phyloP scores from a whole-genome alignment of 2,797 vertebrate genomes.

The Apogon talboti region DNA sequence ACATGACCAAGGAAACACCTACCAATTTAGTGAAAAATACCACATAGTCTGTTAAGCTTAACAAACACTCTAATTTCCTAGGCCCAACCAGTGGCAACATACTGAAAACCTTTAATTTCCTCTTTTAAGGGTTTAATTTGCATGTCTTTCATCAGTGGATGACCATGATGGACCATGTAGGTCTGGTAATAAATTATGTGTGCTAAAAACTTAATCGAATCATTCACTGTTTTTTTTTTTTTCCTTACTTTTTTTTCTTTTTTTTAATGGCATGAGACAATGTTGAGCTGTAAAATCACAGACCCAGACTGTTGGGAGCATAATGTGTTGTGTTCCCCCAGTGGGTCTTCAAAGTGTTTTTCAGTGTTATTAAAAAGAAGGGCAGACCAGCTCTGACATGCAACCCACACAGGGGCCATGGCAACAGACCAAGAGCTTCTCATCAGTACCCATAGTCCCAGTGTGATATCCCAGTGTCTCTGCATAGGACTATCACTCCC shows the following conservation, averaged over 20 bases:
- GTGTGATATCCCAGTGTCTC: constrained; percentile 58
- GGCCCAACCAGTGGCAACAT: constrained; percentile 10
- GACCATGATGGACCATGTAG: constrained; percentile 21
- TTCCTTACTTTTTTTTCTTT: not conserved
- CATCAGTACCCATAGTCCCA: constrained; percentile 70
- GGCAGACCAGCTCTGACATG: constrained; percentile 65
- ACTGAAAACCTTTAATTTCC: constrained; percentile 29
- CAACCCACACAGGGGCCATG: constrained; percentile 70
- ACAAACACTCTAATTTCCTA: constrained; percentile 5
- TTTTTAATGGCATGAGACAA: constrained; percentile 48
- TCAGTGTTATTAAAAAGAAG: constrained; percentile 71
- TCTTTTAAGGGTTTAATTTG: constrained; percentile 41
- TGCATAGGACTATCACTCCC: constrained; percentile 64
- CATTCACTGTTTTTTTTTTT: constrained; percentile 15
- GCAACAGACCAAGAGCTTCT: constrained; percentile 74
- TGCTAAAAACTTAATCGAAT: constrained; percentile 20
- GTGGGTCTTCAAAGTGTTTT: constrained; percentile 65
- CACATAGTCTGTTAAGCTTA: not conserved
- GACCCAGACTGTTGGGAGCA: constrained; percentile 39
- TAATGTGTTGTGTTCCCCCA: constrained; percentile 57
- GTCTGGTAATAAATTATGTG: constrained; percentile 31
- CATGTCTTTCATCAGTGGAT: constrained; percentile 42
- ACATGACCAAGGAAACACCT: constrained; percentile 10
- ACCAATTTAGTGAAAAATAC: constrained; percentile 26
- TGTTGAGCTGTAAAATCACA: constrained; percentile 56